These are phyloP conservation scores for Polypedilum pembai DNA, from an alignment of 1,140 invertebrate genomes.

Conservation along the genomic window DNA sequence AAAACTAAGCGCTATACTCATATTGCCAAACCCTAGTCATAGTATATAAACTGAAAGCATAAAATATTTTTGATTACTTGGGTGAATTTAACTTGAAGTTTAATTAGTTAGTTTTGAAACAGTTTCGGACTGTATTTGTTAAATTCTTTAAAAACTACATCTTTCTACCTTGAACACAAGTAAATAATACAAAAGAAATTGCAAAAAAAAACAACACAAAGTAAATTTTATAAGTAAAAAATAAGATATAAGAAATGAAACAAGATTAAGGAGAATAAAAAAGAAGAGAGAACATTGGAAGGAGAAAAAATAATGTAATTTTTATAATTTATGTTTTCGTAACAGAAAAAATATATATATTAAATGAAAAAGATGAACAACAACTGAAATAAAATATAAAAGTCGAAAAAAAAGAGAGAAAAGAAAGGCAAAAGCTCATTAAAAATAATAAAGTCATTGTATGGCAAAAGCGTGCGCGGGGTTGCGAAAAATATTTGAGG, in stretches of 20 bases:
- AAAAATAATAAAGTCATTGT: constrained; percentile 26
- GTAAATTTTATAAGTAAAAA: constrained; percentile 13
- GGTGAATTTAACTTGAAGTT: no score
- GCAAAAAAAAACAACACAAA: not conserved
- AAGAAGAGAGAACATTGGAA: not conserved
- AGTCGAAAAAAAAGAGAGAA: not conserved
- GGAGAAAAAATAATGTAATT: constrained; percentile 27
- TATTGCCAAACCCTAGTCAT: no score
- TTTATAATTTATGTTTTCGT: constrained; percentile 27
- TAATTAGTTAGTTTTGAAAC: no score
- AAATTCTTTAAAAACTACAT: no score
- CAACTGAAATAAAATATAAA: not conserved
- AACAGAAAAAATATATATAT: constrained; percentile 9
- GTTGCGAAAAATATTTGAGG: not conserved
- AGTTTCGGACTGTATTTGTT: no score
- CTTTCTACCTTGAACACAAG: no score
- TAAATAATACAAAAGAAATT: no score
- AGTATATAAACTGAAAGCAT: no score
- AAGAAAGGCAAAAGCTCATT: not conserved
- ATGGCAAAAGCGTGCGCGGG: constrained; percentile 1
- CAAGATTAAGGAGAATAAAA: constrained; percentile 23
- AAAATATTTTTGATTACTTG: no score
- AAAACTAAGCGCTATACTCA: no score
- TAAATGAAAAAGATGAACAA: constrained; percentile 16
- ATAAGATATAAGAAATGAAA: constrained; percentile 28